phyloP scores from a whole-genome alignment of 2,113 vertebrate species.

The Protobothrops mucrosquamatus region DNA sequence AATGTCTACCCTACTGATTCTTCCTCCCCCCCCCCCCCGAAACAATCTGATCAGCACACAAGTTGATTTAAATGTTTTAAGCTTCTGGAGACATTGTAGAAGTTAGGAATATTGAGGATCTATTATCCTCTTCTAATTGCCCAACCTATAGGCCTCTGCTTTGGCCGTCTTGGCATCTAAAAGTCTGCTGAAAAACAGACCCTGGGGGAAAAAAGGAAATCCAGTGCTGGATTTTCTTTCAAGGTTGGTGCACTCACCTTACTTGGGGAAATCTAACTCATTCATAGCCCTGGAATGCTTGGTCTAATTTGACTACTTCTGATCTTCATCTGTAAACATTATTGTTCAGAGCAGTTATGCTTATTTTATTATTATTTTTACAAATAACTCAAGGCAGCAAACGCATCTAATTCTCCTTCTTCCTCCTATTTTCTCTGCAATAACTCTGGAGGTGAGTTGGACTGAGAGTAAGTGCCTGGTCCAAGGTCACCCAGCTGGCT shows the following conservation, averaged over 20 bases:
- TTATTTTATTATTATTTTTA: background rate
- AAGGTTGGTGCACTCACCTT: background rate
- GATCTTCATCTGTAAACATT: background rate
- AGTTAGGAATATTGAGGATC: background rate
- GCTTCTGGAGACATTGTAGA: background rate
- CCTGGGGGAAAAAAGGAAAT: background rate
- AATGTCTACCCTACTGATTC: background rate
- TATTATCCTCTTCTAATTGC: background rate
- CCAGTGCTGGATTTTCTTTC: background rate
- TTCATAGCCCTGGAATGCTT: background rate
- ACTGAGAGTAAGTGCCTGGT: background rate
- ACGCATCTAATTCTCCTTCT: background rate
- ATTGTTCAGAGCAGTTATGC: background rate
- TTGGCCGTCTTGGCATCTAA: background rate
- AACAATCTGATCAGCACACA: background rate
- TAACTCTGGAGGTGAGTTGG: background rate
- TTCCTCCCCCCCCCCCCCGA: background rate
- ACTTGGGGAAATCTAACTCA: background rate
- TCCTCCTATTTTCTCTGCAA: background rate
- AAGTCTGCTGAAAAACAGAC: background rate
- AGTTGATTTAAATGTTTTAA: background rate
- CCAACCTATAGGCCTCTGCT: background rate
- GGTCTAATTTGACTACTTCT: background rate
- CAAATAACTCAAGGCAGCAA: background rate
- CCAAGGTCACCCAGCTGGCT: background rate